phyloP scores from a whole-genome alignment of 2,888 invertebrate genomes.

The Philereme vetulata region DNA sequence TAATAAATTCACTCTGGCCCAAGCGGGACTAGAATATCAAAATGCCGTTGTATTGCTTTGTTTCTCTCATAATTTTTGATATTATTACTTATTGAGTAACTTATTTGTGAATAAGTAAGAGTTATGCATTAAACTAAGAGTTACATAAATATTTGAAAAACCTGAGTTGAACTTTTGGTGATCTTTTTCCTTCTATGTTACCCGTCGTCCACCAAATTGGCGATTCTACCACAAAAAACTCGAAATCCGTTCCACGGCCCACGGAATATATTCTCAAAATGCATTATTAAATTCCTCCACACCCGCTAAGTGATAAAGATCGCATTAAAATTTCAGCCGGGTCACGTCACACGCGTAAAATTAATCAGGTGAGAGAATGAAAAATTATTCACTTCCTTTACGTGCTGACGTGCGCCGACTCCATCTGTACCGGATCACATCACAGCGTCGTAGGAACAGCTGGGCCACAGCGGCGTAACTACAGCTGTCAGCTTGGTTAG shows the following conservation, averaged over 20 bases:
- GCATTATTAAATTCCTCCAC: background rate
- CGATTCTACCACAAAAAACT: too few species aligned
- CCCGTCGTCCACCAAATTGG: too few species aligned
- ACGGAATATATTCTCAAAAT: background rate
- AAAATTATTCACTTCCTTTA: slow-evolving; percentile 63
- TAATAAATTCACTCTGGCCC: slow-evolving; percentile 54
- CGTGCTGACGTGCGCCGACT: slow-evolving; percentile 43
- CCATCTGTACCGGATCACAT: slow-evolving; percentile 2
- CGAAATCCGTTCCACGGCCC: too few species aligned
- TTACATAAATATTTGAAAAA: too few species aligned
- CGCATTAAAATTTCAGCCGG: slow-evolving; percentile 32
- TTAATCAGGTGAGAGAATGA: slow-evolving; percentile 57
- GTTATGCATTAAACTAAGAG: too few species aligned
- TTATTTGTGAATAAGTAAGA: too few species aligned
- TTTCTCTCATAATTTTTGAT: slow-evolving; percentile 37
- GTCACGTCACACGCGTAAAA: slow-evolving; percentile 38
- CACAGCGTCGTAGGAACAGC: slow-evolving; percentile 6
- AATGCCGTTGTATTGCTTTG: slow-evolving; percentile 47
- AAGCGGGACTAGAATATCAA: slow-evolving; percentile 61
- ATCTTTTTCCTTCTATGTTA: too few species aligned
- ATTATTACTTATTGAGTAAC: slow-evolving; percentile 37
- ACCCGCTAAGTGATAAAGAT: slow-evolving; percentile 20
- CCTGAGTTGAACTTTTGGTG: too few species aligned
- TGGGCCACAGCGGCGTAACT: slow-evolving; percentile 1
- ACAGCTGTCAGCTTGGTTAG: too few species aligned